These are phyloP conservation scores for Enoplosus armatus DNA, from an alignment of 2,797 vertebrate genomes.

Conservation along the genomic window DNA sequence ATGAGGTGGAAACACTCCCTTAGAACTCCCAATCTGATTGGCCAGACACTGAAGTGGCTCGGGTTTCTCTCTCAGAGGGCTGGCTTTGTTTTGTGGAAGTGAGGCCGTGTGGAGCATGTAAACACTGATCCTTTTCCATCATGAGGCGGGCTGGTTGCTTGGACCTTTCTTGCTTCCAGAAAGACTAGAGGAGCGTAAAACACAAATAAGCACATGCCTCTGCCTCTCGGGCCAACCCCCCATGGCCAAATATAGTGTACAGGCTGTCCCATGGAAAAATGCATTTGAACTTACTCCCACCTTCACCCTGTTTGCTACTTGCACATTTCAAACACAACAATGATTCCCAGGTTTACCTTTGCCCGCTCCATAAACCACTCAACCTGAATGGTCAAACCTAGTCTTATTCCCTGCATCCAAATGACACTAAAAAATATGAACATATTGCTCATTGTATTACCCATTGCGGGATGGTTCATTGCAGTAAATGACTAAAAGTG, in stretches of 20 bases:
- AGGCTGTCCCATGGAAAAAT: slow-evolving; percentile 51
- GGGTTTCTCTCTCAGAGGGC: slow-evolving; percentile 66
- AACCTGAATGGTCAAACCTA: not conserved
- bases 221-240: slow-evolving; percentile 53
- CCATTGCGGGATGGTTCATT: not conserved
- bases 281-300: slow-evolving; percentile 23
- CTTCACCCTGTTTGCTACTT: slow-evolving; percentile 22
- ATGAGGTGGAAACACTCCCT: slow-evolving; percentile 65
- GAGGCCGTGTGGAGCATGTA: slow-evolving; percentile 78
- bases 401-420: not conserved
- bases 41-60: slow-evolving; percentile 49
- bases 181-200: slow-evolving; percentile 56
- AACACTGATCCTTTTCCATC: slow-evolving; percentile 74
- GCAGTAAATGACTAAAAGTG: not conserved
- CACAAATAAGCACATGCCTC: slow-evolving; percentile 71
- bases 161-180: slow-evolving; percentile 51
- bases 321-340: slow-evolving; percentile 31
- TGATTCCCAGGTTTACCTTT: slow-evolving; percentile 2
- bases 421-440: not conserved
- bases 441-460: not conserved
- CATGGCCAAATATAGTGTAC: slow-evolving; percentile 69
- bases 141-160: slow-evolving; percentile 43
- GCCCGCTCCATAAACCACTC: not conserved
- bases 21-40: slow-evolving; percentile 63
- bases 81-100: slow-evolving; percentile 77